Base-by-base conservation (phyloP, 2,113 vertebrate genomes). In the Craseonycteris thonglongyai region DNA sequence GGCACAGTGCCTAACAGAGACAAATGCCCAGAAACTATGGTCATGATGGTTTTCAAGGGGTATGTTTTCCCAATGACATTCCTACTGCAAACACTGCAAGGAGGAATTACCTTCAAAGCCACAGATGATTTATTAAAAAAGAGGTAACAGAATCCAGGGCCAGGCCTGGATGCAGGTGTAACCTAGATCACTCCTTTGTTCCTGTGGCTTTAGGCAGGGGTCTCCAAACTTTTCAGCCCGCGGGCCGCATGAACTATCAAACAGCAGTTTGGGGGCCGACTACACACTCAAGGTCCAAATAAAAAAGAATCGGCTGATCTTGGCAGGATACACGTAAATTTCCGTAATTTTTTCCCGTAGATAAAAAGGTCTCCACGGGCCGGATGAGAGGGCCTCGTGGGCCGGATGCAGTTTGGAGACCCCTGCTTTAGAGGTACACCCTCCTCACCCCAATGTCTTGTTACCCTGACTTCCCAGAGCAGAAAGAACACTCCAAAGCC, bases 61-160 rank as follows among this genome's bases (percentile, higher is more conserved):
- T 21, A 51, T 14, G 8, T 45, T 90, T 86, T 93, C 80, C 69
- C 88, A 45, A 90, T 26, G 58, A 74, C 6, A 82, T 15, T 86
- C 76, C 85, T 82, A 84, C 6, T 42, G 56, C 89, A 78, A 85
- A 90, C 13, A 45, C 42, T 28, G 68, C 11, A 75, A 54, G 19
- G 40, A 59, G 7, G 65, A 49, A 12, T 33, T 90, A 33, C 56
- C 86, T 76, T 87, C 47, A 76, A 83, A 94, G 92, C 63, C 33
- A 14, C 8, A 42, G 68, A 88, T 94, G 92, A 91, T 63, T 93
- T 89, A 95, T 65, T 96, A 79, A 85, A 93, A 76, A 95, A 75
- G 42, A 72, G 80, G 86, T 69, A 90, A 95, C 4, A 26, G 93
- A 94, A 93, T 88, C 75, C 14, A 0, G 11, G 69, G 38, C 51